Evolutionary conservation across 2,888 invertebrate species (phyloP).

Genomic region (Pycnomerus fuliginosus): DNA sequence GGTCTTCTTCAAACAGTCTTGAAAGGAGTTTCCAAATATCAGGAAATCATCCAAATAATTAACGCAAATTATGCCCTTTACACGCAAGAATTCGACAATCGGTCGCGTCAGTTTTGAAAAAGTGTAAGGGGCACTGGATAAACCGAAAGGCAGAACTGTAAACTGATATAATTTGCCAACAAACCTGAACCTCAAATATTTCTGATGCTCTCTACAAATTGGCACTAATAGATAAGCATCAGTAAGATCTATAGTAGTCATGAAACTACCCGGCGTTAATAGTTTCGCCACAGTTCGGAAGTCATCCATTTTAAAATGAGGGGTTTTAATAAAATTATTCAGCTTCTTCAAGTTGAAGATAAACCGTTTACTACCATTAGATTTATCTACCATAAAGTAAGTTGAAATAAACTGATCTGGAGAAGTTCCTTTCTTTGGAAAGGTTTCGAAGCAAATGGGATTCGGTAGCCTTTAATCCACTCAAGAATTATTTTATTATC

Average conservation of each 20-base stretch:
- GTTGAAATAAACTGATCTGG: no score
- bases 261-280: constrained; percentile 15
- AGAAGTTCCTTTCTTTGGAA: no score
- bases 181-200: constrained; percentile 32
- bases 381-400: constrained; percentile 21
- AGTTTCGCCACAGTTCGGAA: constrained; percentile 28
- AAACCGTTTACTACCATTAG: constrained; percentile 22
- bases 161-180: constrained; percentile 28
- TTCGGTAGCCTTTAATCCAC: no score
- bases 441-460: no score
- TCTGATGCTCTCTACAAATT: constrained; percentile 23
- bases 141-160: constrained; percentile 32
- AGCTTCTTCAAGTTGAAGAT: constrained; percentile 31
- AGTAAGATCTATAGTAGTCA: constrained; percentile 20
- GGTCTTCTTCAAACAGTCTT: constrained; percentile 7
- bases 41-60: no score
- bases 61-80: constrained; percentile 23
- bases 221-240: constrained; percentile 30
- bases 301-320: no score
- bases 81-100: constrained; percentile 19
- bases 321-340: no score
- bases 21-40: constrained; percentile 13
- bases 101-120: constrained; percentile 37
- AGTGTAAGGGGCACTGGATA: constrained; percentile 30
- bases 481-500: no score